Evolutionary conservation across 92 coral and sea anemone genomes (phyloP).

Genomic region (Parazoanthus darwini): DNA sequence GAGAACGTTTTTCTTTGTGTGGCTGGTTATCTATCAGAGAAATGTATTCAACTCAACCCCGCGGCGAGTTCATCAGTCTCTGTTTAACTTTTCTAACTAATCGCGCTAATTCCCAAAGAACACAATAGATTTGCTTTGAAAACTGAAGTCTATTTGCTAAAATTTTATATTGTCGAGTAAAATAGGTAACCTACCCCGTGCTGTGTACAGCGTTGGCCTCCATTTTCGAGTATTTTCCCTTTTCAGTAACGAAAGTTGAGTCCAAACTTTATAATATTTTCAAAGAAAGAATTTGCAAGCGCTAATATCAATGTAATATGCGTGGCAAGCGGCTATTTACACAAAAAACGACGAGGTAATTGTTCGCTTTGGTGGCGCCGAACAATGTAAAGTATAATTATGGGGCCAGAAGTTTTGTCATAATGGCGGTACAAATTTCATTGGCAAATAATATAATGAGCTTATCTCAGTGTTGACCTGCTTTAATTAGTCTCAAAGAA

Average conservation of each 20-base stretch:
- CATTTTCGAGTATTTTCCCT: not conserved
- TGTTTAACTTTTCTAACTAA: not conserved
- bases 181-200: not conserved
- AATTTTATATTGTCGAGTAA: too few species aligned
- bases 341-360: not conserved
- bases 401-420: not conserved
- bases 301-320: too few species aligned
- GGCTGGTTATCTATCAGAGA: not conserved
- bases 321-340: not conserved
- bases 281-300: not conserved
- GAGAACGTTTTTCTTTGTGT: not conserved
- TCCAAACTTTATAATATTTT: not conserved
- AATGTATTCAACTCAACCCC: not conserved
- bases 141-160: not conserved
- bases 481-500: not conserved
- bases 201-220: not conserved
- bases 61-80: not conserved
- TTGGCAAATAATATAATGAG: not conserved
- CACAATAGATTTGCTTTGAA: not conserved
- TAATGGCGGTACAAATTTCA: not conserved
- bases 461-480: too few species aligned
- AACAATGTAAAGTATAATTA: not conserved
- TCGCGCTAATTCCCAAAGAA: not conserved
- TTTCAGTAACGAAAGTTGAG: not conserved
- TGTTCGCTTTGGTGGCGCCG: not conserved